Percentiles rank a stretch among this genome's conserved stretches.
These are phyloP conservation scores for Notospermus geniculatus DNA, from an alignment of 1,140 invertebrate genomes.

Conservation along the genomic window DNA sequence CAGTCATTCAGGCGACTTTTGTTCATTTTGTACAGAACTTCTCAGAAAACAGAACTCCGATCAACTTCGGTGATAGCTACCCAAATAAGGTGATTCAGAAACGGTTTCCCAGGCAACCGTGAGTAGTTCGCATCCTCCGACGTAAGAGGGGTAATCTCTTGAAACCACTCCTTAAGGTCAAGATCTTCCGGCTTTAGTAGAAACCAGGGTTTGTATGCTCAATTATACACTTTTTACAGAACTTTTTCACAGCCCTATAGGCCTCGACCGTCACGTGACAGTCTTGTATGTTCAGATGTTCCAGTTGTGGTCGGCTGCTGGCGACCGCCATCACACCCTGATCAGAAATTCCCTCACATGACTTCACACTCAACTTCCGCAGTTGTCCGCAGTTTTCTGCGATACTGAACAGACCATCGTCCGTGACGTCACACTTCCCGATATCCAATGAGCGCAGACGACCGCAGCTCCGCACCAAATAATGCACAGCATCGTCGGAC, in stretches of 20 bases:
- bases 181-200: no score
- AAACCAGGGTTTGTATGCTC: slow-evolving; percentile 93
- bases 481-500: slow-evolving; percentile 82
- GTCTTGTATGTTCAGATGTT: slow-evolving; percentile 89
- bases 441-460: slow-evolving; percentile 81
- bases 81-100: no score
- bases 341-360: slow-evolving; percentile 85
- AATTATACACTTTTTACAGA: slow-evolving; percentile 86
- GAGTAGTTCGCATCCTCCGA: no score
- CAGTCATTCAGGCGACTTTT: no score
- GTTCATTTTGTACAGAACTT: no score
- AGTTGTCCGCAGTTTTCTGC: slow-evolving; percentile 86
- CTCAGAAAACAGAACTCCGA: no score
- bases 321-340: slow-evolving; percentile 81
- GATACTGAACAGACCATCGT: slow-evolving; percentile 77
- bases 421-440: slow-evolving; percentile 89
- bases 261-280: slow-evolving; percentile 80
- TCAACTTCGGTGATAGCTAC: no score
- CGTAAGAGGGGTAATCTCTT: no score
- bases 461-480: slow-evolving; percentile 78
- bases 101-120: no score
- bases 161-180: no score
- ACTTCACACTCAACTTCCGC: slow-evolving; percentile 83
- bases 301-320: slow-evolving; percentile 76
- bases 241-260: slow-evolving; percentile 85